Conservation (phyloP, 64 coral and sea anemone species). For the Cladopsammia gracilis region DNA sequence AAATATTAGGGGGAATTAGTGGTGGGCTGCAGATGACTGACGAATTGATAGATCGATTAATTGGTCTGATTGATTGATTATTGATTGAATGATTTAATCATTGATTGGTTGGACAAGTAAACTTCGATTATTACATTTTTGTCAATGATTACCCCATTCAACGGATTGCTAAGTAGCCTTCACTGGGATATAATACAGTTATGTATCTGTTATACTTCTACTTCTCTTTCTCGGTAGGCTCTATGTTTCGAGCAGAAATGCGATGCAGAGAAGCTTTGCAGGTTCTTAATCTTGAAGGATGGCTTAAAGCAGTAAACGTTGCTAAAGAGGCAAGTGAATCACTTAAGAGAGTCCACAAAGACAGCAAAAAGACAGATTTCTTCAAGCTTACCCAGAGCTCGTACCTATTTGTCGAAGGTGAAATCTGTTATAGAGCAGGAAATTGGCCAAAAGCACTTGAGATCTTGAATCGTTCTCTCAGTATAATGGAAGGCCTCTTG, state of each 20-base stretch:
- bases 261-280: constrained; percentile 14
- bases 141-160: too few species aligned
- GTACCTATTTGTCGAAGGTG: constrained; percentile 26
- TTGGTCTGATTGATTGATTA: too few species aligned
- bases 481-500: constrained; percentile 31
- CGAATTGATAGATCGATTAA: too few species aligned
- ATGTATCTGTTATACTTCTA: not conserved
- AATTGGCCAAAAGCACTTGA: not conserved
- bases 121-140: too few species aligned
- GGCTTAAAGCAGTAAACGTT: constrained; percentile 12
- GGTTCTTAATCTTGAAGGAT: constrained; percentile 11
- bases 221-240: not conserved
- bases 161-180: not conserved
- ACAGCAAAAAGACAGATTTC: not conserved
- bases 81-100: too few species aligned
- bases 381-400: constrained; percentile 16
- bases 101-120: too few species aligned
- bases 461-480: not conserved
- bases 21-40: too few species aligned
- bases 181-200: too few species aligned
- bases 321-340: not conserved
- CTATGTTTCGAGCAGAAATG: constrained; percentile 9
- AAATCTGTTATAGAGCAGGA: constrained; percentile 5
- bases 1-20: too few species aligned
- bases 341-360: not conserved